Conservation (phyloP, 1,140 invertebrate species). For the Neodiprion pinetum region DNA sequence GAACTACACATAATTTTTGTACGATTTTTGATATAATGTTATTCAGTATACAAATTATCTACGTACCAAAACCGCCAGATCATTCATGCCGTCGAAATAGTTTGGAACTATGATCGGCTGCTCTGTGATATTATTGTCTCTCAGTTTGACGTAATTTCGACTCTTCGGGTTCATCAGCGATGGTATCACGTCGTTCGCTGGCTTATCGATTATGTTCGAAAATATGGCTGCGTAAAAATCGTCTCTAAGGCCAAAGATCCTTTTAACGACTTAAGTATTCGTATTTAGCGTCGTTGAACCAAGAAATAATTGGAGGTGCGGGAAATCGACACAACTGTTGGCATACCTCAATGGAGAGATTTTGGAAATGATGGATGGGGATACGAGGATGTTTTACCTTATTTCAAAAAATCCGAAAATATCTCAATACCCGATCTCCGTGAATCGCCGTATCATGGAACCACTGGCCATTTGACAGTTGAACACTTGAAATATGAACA, state of each 20-base stretch:
- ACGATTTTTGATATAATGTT: no score
- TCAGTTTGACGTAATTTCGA: slow-evolving; percentile 53
- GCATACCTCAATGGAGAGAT: slow-evolving; percentile 60
- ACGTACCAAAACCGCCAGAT: slow-evolving; percentile 69
- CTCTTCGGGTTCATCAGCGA: no score
- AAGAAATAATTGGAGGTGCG: slow-evolving; percentile 74
- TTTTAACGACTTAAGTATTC: slow-evolving; percentile 73
- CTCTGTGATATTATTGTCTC: slow-evolving; percentile 72
- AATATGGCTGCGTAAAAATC: slow-evolving; percentile 68
- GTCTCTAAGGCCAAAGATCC: slow-evolving; percentile 69
- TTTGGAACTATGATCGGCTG: slow-evolving; percentile 80
- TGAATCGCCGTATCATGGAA: slow-evolving; percentile 68
- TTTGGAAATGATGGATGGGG: slow-evolving; percentile 63
- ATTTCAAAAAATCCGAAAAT: slow-evolving; percentile 62
- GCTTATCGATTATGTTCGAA: slow-evolving; percentile 52
- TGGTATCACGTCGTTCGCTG: no score
- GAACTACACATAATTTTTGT: no score
- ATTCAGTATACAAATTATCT: no score
- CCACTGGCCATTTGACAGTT: slow-evolving; percentile 72
- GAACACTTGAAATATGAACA: slow-evolving; percentile 69
- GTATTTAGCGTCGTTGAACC: slow-evolving; percentile 74
- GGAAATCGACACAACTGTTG: no score
- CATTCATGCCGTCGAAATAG: slow-evolving; percentile 75
- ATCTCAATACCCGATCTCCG: slow-evolving; percentile 64
- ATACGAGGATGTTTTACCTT: slow-evolving; percentile 64